Conservation (phyloP, 2,113 vertebrate genomes). For the Taurulus bubalis region DNA sequence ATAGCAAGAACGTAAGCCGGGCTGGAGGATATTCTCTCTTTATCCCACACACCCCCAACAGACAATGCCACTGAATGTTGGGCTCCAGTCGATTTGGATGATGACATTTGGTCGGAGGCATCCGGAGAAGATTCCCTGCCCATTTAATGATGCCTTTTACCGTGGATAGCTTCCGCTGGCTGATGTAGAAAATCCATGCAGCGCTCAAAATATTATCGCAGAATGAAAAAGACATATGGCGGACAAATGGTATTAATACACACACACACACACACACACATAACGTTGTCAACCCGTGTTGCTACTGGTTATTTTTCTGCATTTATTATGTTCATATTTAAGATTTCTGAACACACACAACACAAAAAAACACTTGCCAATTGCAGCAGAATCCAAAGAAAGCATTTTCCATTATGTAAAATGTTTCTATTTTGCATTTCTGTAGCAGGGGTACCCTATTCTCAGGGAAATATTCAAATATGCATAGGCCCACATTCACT, state of each 20-base stretch:
- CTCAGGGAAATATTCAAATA: background rate
- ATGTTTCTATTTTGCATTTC: background rate
- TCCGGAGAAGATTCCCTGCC: slow-evolving; percentile 7
- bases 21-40: slow-evolving; percentile 29
- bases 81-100: slow-evolving; percentile 33
- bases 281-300: too few species aligned
- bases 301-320: background rate
- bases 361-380: background rate
- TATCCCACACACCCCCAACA: background rate
- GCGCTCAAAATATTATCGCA: background rate
- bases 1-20: slow-evolving; percentile 42
- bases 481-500: background rate
- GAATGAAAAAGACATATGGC: background rate
- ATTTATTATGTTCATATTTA: background rate
- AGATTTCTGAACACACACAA: background rate
- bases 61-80: slow-evolving; percentile 32
- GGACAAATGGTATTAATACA: background rate
- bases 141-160: slow-evolving; percentile 21
- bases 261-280: background rate
- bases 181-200: slow-evolving; percentile 11
- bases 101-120: slow-evolving; percentile 31
- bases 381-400: background rate
- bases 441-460: background rate
- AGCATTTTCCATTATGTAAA: background rate
- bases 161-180: background rate